Evolutionary conservation across 2,888 invertebrate genomes (phyloP).

Genomic region (Nipponacmea schrenckii): DNA sequence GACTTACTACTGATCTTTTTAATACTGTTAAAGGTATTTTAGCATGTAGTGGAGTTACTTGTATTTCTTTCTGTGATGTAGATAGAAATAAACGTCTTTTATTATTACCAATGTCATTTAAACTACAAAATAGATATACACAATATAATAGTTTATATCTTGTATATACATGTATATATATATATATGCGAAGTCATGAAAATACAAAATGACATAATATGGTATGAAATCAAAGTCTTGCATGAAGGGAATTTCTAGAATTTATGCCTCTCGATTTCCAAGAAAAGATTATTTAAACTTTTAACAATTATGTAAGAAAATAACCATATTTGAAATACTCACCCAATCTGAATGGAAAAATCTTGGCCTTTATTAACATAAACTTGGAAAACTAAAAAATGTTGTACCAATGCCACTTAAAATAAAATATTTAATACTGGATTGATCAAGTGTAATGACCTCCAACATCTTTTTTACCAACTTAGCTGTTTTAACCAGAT

Average conservation of each 20-base stretch:
- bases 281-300: no score
- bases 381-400: slow-evolving; percentile 61
- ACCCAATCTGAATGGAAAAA: slow-evolving; percentile 66
- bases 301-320: no score
- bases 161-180: no score
- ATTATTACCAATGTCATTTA: slow-evolving; percentile 59
- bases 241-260: no score
- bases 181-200: no score
- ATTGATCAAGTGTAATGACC: neutral
- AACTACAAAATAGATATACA: slow-evolving; percentile 35
- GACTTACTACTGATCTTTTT: slow-evolving; percentile 54
- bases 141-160: neutral
- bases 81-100: slow-evolving; percentile 62
- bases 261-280: no score
- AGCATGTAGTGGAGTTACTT: slow-evolving; percentile 62
- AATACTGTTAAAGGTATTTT: slow-evolving; percentile 61
- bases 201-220: no score
- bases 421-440: slow-evolving; percentile 23
- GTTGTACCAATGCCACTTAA: slow-evolving; percentile 63
- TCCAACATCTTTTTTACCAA: no score
- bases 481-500: no score
- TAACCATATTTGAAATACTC: slow-evolving; percentile 18
- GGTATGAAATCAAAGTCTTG: no score
- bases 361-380: slow-evolving; percentile 61
- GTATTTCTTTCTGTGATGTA: slow-evolving; percentile 61